Evolutionary conservation across 2,113 vertebrate genomes (phyloP), one percentile per base, ranked within the genome.

Genomic region (Podocnemis expansa): DNA sequence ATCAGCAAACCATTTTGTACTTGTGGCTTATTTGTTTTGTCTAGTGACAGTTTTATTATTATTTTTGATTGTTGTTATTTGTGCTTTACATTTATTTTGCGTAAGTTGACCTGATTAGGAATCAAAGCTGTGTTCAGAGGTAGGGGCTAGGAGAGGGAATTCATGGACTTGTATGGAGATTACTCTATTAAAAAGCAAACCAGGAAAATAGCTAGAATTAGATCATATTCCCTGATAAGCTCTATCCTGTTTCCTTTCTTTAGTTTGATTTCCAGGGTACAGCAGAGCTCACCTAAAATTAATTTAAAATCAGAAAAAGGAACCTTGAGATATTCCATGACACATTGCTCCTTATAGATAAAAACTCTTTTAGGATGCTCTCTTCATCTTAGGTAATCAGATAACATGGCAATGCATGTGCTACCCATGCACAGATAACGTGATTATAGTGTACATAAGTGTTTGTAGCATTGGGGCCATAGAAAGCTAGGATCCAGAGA

Each of bases 21-120:
- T 89, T 81, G 21, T 7, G 89, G 76, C 67, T 93, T 91, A n/a
- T 89, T 73, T 93, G 93, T 93, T 94, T 89, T 84, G 84, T 92
- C 94, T n/a, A 6, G 56, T 87, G 89, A 95, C 88, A 25, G 81
- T 91, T 96, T 96, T 95, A 95, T 85, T 87, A 56, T 73, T 27
- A 76, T 76, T 76, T 45, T 76, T 95, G 93, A 91, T 96, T 95
- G 93, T 97, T 93, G 91, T 97, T 96, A 90, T 97, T 97, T 94
- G 96, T 84, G 96, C 86, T 95, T 93, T 55, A 52, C 89, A 84
- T 43, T 95, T 86, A 73, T 0, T 88, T 93, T 73, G 88, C 60
- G 88, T 82, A 84, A 91, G 2, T 41, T 84, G 95, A 14, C 47
- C 94, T 78, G 92, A 88, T 96, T 82, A 91, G 88, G 70, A 1